Evolutionary conservation across 35 echinoderm and acorn worm species (phyloP).

Genomic region (Patiria miniata): DNA sequence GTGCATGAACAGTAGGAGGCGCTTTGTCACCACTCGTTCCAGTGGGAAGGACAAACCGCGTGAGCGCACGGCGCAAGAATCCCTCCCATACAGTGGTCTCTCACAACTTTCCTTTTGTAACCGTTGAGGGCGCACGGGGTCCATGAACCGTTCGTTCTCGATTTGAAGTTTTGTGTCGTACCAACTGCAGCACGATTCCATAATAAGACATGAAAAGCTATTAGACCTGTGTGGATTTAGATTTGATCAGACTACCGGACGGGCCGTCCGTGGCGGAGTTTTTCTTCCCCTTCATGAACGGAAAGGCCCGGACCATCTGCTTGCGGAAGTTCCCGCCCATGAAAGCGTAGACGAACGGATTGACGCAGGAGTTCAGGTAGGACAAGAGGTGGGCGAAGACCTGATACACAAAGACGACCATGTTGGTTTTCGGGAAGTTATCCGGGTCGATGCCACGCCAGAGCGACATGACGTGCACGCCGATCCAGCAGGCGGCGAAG

Average conservation of each 20-base stretch:
- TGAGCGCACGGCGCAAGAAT: no score
- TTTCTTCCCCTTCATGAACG: slow-evolving; percentile 28
- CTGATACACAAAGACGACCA: slow-evolving; percentile 17
- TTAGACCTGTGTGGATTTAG: slow-evolving; percentile 15
- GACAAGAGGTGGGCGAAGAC: slow-evolving; percentile 61
- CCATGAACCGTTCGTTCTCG: no score
- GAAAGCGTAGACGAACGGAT: slow-evolving; percentile 92
- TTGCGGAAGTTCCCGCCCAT: slow-evolving; percentile 84
- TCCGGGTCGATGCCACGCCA: slow-evolving; percentile 57
- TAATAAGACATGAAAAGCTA: neutral
- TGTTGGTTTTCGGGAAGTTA: slow-evolving; percentile 20
- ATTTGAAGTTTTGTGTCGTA: no score
- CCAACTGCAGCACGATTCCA: no score
- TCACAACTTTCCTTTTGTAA: no score
- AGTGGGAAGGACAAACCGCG: no score
- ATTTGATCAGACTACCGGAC: slow-evolving; percentile 5
- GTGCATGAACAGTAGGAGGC: no score
- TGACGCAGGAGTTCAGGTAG: slow-evolving; percentile 88
- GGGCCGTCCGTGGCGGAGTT: slow-evolving; percentile 23
- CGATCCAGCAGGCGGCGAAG: slow-evolving; percentile 89
- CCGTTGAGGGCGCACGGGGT: no score
- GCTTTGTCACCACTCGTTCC: no score
- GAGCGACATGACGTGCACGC: slow-evolving; percentile 65
- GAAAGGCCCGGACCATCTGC: slow-evolving; percentile 60
- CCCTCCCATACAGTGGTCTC: no score